A percentile compares a stretch with the other conserved stretches of the same genome.
phyloP scores from a whole-genome alignment of 2,888 invertebrate genomes.

The Fragum whitleyi region DNA sequence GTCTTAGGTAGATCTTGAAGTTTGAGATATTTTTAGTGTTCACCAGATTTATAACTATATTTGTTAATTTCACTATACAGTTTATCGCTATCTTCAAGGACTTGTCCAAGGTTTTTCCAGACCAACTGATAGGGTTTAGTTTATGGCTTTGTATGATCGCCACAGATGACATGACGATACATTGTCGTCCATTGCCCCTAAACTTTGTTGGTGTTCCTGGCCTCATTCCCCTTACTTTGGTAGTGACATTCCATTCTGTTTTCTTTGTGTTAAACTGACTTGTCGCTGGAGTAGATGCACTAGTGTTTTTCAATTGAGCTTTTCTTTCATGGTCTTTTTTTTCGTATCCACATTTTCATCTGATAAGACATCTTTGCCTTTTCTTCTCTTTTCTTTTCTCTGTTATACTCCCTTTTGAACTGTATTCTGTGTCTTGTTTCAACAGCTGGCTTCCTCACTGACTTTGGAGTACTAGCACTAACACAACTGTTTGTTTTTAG shows the following conservation, averaged over 20 bases:
- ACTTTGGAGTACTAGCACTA: not conserved
- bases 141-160: too few relatives aligned
- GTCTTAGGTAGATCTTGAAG: too few relatives aligned
- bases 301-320: conserved; percentile 16
- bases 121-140: too few relatives aligned
- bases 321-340: conserved; percentile 59
- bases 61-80: too few relatives aligned
- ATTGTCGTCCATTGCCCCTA: not conserved
- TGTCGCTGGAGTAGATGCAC: not conserved
- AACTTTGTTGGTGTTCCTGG: conserved; percentile 44
- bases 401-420: conserved; percentile 47
- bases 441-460: conserved; percentile 14
- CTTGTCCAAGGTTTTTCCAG: too few relatives aligned
- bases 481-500: not conserved
- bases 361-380: conserved; percentile 38
- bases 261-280: not conserved
- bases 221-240: conserved; percentile 31
- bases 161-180: too few relatives aligned
- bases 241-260: conserved; percentile 40
- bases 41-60: too few relatives aligned
- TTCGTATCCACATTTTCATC: conserved; percentile 45
- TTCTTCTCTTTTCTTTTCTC: conserved; percentile 38
- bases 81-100: too few relatives aligned
- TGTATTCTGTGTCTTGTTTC: conserved; percentile 37
- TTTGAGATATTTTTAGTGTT: too few relatives aligned